Conservation (phyloP, 2,797 vertebrate species). For the Parotocinclus haroldoi region DNA sequence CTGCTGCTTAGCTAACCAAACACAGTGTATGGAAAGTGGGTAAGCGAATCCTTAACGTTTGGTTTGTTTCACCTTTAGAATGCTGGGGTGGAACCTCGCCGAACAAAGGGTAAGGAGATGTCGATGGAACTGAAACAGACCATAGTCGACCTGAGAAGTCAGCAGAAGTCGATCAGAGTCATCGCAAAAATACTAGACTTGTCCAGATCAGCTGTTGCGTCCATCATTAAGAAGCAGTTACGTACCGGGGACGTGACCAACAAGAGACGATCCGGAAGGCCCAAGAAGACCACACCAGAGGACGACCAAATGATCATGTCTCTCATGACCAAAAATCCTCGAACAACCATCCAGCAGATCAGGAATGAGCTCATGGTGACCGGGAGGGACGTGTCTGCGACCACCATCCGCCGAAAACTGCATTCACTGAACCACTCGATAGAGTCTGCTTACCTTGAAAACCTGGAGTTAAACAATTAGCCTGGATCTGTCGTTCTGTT, state of each 20-base stretch:
- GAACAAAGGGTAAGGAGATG: neutral
- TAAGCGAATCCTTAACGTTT: neutral
- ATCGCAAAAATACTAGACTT: neutral
- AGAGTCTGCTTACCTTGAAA: too few species aligned
- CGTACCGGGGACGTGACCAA: constrained; percentile 14
- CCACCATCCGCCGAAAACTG: constrained; percentile 14
- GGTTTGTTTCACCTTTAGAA: neutral
- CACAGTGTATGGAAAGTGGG: too few species aligned
- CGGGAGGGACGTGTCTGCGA: neutral
- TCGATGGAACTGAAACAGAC: neutral
- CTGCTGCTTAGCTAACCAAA: too few species aligned
- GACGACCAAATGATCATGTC: constrained; percentile 11
- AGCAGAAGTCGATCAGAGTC: neutral
- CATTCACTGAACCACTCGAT: constrained; percentile 1
- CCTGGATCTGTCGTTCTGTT: too few species aligned
- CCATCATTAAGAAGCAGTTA: neutral
- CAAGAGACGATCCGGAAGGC: constrained; percentile 1
- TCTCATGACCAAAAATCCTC: constrained; percentile 9
- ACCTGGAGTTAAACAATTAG: too few species aligned
- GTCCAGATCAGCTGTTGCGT: neutral
- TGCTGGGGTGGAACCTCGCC: neutral
- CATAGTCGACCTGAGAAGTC: neutral
- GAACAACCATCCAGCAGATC: constrained; percentile 3
- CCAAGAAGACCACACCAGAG: neutral
- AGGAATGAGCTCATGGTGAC: neutral